These are phyloP conservation scores for Ophonus ardosiacus DNA, from an alignment of 2,888 invertebrate species.

Conservation along the genomic window DNA sequence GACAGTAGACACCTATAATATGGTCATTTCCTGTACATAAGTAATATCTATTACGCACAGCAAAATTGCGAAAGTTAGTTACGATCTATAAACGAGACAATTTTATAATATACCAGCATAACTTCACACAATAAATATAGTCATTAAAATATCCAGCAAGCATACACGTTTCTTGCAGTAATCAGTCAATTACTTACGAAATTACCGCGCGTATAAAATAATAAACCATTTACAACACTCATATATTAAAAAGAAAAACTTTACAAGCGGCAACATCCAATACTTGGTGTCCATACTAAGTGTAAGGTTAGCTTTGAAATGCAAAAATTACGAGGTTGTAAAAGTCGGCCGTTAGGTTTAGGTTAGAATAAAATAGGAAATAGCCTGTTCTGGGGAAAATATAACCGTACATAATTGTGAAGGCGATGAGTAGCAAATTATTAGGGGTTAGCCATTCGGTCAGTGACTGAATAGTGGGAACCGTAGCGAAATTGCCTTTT, in stretches of 20 bases:
- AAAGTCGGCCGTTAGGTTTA: constrained; percentile 27
- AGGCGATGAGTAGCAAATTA: constrained; percentile 27
- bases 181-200: constrained; percentile 11
- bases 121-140: constrained; percentile 18
- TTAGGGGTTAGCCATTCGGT: constrained; percentile 29
- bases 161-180: constrained; percentile 19
- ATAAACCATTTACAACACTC: constrained; percentile 23
- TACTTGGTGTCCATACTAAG: not conserved
- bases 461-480: constrained; percentile 17
- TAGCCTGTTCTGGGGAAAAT: constrained; percentile 15
- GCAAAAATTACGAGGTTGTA: constrained; percentile 32
- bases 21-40: not conserved
- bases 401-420: constrained; percentile 28
- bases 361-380: not conserved
- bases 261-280: constrained; percentile 34
- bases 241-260: constrained; percentile 36
- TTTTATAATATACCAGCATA: constrained; percentile 30
- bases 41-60: constrained; percentile 14
- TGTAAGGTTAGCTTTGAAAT: constrained; percentile 25
- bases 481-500: not conserved
- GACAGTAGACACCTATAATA: not conserved
- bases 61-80: constrained; percentile 13
- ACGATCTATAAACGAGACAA: not conserved
- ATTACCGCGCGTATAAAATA: constrained; percentile 34
- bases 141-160: constrained; percentile 8